Conservation (phyloP, 1,140 invertebrate species). For the Apis mellifera region DNA sequence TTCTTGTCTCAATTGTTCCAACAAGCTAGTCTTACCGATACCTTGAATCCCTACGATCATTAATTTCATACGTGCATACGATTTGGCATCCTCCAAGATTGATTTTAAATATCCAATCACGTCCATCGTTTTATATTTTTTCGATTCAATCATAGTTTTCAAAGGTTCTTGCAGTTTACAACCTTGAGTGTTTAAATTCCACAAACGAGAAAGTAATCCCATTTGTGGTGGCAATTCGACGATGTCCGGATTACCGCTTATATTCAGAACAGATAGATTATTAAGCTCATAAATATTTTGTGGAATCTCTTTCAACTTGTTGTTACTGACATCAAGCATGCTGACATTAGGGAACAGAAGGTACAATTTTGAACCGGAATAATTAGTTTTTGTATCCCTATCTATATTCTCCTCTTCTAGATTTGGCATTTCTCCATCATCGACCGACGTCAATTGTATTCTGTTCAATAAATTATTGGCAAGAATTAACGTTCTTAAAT, state of each 20-base stretch:
- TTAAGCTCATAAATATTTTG: constrained; percentile 91
- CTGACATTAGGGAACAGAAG: constrained; percentile 96
- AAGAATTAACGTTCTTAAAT: constrained; percentile 90
- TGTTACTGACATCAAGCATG: constrained; percentile 97
- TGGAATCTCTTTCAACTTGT: constrained; percentile 91
- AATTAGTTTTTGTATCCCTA: constrained; percentile 66
- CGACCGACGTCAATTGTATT: constrained; percentile 90
- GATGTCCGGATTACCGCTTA: constrained; percentile 94
- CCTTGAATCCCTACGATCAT: constrained; percentile 98
- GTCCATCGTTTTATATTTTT: constrained; percentile 97
- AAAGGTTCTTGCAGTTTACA: constrained; percentile 95
- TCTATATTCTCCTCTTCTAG: constrained; percentile 73
- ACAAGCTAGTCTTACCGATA: constrained; percentile 90
- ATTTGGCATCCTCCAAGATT: constrained; percentile 93
- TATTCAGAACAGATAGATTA: constrained; percentile 96
- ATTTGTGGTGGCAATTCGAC: constrained; percentile 95
- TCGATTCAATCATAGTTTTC: constrained; percentile 94
- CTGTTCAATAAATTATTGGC: constrained; percentile 91
- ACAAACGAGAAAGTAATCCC: constrained; percentile 94
- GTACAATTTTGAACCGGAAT: constrained; percentile 72
- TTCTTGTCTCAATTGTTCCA: constrained; percentile 94
- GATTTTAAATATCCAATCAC: constrained; percentile 97
- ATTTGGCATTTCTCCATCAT: constrained; percentile 82
- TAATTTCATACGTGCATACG: constrained; percentile 97
- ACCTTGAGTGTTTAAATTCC: constrained; percentile 96